These are phyloP conservation scores for Carterocephalus palaemon DNA, from an alignment of 2,888 invertebrate genomes.

Conservation along the genomic window DNA sequence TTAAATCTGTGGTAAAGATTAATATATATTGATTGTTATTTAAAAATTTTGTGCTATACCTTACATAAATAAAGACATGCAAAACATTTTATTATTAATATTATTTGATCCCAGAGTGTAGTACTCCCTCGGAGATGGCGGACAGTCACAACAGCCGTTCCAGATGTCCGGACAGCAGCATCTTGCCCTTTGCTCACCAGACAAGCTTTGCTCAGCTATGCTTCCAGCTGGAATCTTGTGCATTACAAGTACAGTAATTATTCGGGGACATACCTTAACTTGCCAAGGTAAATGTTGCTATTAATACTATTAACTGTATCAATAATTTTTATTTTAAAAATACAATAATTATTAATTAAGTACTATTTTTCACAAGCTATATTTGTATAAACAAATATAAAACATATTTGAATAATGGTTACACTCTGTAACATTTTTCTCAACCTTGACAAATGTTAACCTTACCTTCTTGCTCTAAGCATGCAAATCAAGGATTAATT, in stretches of 20 bases:
- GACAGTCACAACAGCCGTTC: conserved; percentile 83
- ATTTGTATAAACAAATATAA: too few species aligned
- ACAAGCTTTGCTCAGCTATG: conserved; percentile 85
- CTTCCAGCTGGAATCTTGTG: conserved; percentile 92
- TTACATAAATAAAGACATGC: too few species aligned
- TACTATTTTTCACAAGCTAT: too few species aligned
- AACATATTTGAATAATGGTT: too few species aligned
- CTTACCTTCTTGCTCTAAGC: not conserved
- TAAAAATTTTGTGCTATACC: too few species aligned
- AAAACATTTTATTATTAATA: conserved; percentile 2
- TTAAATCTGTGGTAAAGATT: too few species aligned
- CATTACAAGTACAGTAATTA: conserved; percentile 95
- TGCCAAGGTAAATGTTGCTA: conserved; percentile 84
- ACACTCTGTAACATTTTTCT: not conserved
- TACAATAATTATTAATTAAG: too few species aligned
- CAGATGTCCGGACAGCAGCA: conserved; percentile 75
- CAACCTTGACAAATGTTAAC: not conserved
- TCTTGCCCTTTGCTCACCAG: conserved; percentile 78
- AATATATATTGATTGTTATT: too few species aligned
- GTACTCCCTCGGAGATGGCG: conserved; percentile 88
- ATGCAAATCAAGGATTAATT: conserved; percentile 1
- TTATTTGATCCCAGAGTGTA: conserved; percentile 80
- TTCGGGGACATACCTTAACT: conserved; percentile 90
- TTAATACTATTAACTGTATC: conserved; percentile 24
- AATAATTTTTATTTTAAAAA: conserved; percentile 6